Percentiles rank a stretch among this genome's conserved stretches.
Conservation (phyloP, 2,888 invertebrate genomes). For the Eupithecia centaureata region DNA sequence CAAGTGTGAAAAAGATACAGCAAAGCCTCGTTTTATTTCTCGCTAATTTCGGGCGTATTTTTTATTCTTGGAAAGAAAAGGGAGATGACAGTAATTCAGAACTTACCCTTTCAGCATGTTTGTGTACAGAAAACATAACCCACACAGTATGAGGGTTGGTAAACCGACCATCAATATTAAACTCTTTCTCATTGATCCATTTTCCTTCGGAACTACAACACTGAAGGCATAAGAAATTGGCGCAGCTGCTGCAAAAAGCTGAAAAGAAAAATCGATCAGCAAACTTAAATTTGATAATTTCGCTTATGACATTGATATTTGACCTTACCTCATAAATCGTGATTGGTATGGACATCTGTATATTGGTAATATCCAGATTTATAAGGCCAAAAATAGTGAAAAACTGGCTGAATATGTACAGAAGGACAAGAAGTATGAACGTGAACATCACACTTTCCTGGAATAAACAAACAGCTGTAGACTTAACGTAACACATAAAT, state of each 20-base stretch:
- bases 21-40: background rate
- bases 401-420: constrained; percentile 78
- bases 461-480: constrained; percentile 45
- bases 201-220: constrained; percentile 66
- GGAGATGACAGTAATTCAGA: background rate
- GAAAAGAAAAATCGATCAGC: constrained; percentile 36
- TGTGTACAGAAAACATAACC: constrained; percentile 74
- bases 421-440: constrained; percentile 68
- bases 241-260: constrained; percentile 78
- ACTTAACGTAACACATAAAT: constrained; percentile 12
- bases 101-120: constrained; percentile 78
- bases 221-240: constrained; percentile 77
- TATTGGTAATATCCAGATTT: constrained; percentile 75
- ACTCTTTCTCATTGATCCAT: constrained; percentile 64
- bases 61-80: background rate
- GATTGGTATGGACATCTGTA: constrained; percentile 75
- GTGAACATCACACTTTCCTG: constrained; percentile 82
- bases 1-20: background rate
- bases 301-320: background rate
- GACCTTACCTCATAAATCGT: constrained; percentile 73
- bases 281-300: background rate
- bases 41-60: background rate
- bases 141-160: constrained; percentile 67
- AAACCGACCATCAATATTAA: constrained; percentile 67
- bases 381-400: constrained; percentile 78